phyloP scores from a whole-genome alignment of 2,113 vertebrate genomes.

The Brienomyrus brachyistius region DNA sequence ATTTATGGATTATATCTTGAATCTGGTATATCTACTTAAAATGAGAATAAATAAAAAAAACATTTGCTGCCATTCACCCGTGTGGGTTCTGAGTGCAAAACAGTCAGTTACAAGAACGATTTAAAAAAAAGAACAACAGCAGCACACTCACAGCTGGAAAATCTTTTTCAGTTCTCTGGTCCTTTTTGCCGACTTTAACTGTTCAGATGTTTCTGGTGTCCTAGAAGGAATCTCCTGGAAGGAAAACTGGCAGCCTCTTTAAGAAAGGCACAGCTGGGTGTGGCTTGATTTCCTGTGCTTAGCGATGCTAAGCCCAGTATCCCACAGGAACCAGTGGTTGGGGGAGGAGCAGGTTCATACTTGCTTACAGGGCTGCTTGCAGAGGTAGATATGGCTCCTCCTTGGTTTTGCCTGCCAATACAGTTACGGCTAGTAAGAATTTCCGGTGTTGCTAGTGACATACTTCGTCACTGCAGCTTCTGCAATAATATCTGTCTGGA shows the following conservation, averaged over 20 bases:
- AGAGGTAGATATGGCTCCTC: not conserved
- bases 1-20: not conserved
- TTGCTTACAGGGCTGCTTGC: not conserved
- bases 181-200: not conserved
- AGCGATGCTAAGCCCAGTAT: not conserved
- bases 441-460: not conserved
- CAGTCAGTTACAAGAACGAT: not conserved
- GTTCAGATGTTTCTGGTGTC: not conserved
- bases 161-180: not conserved
- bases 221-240: not conserved
- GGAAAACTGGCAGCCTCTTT: not conserved
- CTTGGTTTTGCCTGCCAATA: not conserved
- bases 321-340: not conserved
- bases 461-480: not conserved
- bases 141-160: not conserved
- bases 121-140: not conserved
- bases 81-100: not conserved
- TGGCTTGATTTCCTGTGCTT: not conserved
- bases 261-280: not conserved
- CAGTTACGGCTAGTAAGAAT: not conserved
- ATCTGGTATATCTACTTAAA: not conserved
- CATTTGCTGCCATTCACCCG: not conserved
- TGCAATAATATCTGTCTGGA: not conserved
- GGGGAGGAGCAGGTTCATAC: not conserved
- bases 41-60: not conserved